These are phyloP conservation scores for Callimorpha dominula DNA, from an alignment of 2,888 invertebrate genomes.

Conservation along the genomic window DNA sequence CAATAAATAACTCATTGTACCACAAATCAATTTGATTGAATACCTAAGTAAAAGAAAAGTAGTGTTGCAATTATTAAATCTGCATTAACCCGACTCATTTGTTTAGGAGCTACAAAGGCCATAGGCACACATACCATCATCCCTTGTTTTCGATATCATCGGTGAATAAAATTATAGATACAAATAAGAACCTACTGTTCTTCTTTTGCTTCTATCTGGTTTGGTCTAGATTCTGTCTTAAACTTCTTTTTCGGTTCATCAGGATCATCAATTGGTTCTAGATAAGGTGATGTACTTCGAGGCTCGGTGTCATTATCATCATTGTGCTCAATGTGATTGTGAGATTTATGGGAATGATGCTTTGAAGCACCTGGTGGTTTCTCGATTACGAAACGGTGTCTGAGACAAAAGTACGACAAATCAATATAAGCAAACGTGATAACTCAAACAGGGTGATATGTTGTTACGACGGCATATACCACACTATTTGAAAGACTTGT, in stretches of 20 bases:
- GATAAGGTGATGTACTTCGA: not conserved
- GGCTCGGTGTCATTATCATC: not conserved
- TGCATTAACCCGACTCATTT: not conserved
- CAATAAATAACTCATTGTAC: too few species aligned
- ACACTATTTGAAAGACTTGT: too few species aligned
- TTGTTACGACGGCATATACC: too few species aligned
- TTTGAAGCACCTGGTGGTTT: not conserved
- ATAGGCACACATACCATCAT: not conserved
- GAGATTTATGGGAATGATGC: not conserved
- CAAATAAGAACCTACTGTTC: conserved; percentile 1
- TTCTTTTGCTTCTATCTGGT: not conserved
- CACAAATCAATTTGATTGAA: too few species aligned
- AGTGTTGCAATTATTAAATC: too few species aligned
- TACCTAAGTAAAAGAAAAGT: too few species aligned
- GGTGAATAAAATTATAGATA: not conserved
- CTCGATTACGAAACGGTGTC: conserved; percentile 5
- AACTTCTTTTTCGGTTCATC: not conserved
- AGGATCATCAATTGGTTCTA: not conserved
- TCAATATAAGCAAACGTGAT: not conserved
- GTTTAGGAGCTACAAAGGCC: not conserved
- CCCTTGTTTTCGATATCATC: not conserved
- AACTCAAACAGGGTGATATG: too few species aligned
- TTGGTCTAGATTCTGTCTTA: not conserved
- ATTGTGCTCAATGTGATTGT: not conserved
- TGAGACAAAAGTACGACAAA: not conserved